Percentiles rank a stretch among this genome's conserved stretches.
Evolutionary conservation across 2,797 vertebrate genomes (phyloP).

Genomic region (Sarcoramphus papa): DNA sequence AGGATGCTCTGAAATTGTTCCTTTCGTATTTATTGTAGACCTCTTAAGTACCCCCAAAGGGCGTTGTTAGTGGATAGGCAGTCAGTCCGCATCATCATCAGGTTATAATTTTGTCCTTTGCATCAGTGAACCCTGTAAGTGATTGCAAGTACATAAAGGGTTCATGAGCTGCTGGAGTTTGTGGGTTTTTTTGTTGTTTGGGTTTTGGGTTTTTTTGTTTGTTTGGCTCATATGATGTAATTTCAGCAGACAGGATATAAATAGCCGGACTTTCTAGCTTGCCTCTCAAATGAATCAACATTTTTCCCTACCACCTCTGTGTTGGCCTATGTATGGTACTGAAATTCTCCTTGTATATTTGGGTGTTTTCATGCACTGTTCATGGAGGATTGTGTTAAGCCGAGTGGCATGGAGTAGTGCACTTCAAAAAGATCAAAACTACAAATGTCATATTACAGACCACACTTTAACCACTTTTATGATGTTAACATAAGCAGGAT

Average conservation of each 20-base stretch:
- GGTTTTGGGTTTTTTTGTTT: neutral
- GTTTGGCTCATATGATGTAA: neutral
- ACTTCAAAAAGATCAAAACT: neutral
- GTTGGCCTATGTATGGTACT: rapidly evolving
- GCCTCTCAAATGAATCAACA: neutral
- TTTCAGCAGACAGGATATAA: neutral
- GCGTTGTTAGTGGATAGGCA: neutral
- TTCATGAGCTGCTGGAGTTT: neutral
- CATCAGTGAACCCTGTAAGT: neutral
- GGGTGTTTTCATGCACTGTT: neutral
- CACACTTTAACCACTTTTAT: neutral
- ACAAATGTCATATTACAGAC: neutral
- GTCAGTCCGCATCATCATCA: neutral
- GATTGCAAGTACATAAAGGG: neutral
- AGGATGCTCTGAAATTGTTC: neutral
- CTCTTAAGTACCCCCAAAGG: neutral
- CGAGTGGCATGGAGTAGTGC: neutral
- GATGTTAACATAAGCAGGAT: neutral
- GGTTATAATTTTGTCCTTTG: neutral
- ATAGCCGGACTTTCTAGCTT: neutral
- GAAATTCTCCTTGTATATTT: neutral
- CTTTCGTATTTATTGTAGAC: neutral
- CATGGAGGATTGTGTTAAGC: neutral
- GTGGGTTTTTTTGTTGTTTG: neutral
- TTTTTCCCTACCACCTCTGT: neutral